Conservation (phyloP, 2,113 vertebrate species). For the Tupaia chinensis region DNA sequence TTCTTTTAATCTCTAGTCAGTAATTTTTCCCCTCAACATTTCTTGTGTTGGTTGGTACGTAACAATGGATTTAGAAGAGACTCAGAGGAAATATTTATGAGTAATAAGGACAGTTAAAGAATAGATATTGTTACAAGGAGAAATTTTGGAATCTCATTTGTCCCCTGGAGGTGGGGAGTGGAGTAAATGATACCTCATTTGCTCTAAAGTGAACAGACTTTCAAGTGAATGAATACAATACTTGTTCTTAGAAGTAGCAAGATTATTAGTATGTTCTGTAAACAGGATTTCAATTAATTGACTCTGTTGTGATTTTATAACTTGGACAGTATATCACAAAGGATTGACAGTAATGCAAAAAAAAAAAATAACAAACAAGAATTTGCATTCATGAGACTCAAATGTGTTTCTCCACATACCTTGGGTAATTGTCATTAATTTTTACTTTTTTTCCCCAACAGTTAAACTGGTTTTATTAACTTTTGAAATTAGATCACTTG, state of each 20-base stretch:
- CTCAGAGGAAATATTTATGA: slow-evolving; percentile 31
- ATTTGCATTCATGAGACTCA: not conserved
- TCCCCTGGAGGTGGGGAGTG: not conserved
- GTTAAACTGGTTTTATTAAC: too few species aligned
- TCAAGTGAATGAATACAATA: not conserved
- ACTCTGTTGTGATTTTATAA: not conserved
- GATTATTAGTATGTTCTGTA: not conserved
- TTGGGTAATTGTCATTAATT: slow-evolving; percentile 49
- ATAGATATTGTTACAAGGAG: not conserved
- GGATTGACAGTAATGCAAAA: not conserved
- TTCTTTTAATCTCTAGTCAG: not conserved
- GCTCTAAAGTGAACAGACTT: not conserved
- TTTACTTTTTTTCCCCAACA: not conserved
- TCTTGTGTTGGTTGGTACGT: not conserved
- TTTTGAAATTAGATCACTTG: too few species aligned
- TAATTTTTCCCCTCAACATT: slow-evolving; percentile 1
- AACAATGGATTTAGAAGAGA: slow-evolving; percentile 54
- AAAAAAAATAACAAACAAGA: not conserved
- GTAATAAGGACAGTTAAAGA: slow-evolving; percentile 34
- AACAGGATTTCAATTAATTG: not conserved
- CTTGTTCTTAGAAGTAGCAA: not conserved
- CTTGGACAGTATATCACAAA: not conserved
- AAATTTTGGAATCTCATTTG: slow-evolving; percentile 48
- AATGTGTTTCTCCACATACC: not conserved
- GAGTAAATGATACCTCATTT: not conserved